Evolutionary conservation across 2,113 vertebrate species (phyloP).

Genomic region (Oreochromis tanganicae): DNA sequence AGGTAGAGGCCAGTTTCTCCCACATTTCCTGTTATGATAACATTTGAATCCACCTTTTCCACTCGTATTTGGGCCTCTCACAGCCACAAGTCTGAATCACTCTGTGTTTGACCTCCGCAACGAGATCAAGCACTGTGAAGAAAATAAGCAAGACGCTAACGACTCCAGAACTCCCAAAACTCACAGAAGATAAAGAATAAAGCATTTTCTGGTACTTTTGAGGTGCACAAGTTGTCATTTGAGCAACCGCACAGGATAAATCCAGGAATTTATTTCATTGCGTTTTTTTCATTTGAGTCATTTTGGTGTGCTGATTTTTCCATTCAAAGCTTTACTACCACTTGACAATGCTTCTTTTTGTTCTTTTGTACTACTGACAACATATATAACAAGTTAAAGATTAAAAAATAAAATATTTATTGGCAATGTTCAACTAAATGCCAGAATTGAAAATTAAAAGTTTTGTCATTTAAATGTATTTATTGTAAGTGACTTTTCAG

Average conservation of each 20-base stretch:
- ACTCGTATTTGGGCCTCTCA: background rate
- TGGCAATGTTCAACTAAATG: background rate
- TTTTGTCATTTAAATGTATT: background rate
- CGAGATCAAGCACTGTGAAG: background rate
- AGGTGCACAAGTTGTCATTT: background rate
- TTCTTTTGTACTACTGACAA: background rate
- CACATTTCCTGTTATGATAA: constrained; percentile 15
- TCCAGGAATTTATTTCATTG: background rate
- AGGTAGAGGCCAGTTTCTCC: background rate
- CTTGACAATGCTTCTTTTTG: background rate
- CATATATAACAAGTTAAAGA: background rate
- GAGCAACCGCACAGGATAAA: background rate
- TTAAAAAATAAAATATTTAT: accelerated
- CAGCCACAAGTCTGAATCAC: background rate
- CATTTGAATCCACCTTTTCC: constrained; percentile 11
- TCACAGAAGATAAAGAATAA: background rate
- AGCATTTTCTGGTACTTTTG: background rate
- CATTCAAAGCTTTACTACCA: background rate
- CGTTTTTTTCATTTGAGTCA: background rate
- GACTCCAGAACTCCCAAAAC: background rate
- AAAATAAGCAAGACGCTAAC: background rate
- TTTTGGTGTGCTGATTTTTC: background rate
- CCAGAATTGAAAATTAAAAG: background rate
- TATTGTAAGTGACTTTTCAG: background rate
- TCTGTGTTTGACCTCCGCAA: background rate